These are phyloP conservation scores for Ephialtes manifestator DNA, from an alignment of 2,888 invertebrate genomes.

Conservation along the genomic window DNA sequence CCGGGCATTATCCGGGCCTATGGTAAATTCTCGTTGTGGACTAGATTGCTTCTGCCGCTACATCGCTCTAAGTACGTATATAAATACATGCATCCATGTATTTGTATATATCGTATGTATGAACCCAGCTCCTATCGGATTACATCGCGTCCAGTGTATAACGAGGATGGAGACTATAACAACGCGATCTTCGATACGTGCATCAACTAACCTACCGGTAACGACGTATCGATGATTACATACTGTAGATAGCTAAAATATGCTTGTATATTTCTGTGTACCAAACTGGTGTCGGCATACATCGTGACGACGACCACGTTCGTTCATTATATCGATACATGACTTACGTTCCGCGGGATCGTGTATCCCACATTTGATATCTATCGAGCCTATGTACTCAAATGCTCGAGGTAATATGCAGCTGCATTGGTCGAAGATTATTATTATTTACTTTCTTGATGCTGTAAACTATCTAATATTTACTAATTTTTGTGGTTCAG, in stretches of 20 bases:
- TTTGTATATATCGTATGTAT: neutral
- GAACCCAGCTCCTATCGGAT: slow-evolving; percentile 31
- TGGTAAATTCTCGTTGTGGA: neutral
- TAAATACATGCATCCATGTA: neutral
- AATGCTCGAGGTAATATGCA: slow-evolving; percentile 20
- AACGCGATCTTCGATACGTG: slow-evolving; percentile 32
- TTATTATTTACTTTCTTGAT: neutral
- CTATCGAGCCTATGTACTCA: slow-evolving; percentile 6
- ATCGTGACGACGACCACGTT: slow-evolving; percentile 26
- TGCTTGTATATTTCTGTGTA: slow-evolving; percentile 19
- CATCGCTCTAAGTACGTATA: slow-evolving; percentile 7
- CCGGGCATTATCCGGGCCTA: neutral
- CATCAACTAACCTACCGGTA: slow-evolving; percentile 31
- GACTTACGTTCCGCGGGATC: slow-evolving; percentile 35
- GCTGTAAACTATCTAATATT: neutral
- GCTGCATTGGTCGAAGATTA: neutral
- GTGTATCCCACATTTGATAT: slow-evolving; percentile 40
- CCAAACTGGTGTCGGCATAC: neutral
- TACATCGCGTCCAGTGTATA: slow-evolving; percentile 35
- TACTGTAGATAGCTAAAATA: slow-evolving; percentile 22
- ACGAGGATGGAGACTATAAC: slow-evolving; percentile 13
- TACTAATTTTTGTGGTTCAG: neutral
- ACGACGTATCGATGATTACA: slow-evolving; percentile 32
- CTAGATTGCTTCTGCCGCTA: slow-evolving; percentile 23
- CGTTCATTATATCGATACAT: slow-evolving; percentile 27